A percentile compares a stretch with the other conserved stretches of the same genome.
Conservation (phyloP, 37 sponge, comb jelly and placozoan species). For the Halichondria panicea region DNA sequence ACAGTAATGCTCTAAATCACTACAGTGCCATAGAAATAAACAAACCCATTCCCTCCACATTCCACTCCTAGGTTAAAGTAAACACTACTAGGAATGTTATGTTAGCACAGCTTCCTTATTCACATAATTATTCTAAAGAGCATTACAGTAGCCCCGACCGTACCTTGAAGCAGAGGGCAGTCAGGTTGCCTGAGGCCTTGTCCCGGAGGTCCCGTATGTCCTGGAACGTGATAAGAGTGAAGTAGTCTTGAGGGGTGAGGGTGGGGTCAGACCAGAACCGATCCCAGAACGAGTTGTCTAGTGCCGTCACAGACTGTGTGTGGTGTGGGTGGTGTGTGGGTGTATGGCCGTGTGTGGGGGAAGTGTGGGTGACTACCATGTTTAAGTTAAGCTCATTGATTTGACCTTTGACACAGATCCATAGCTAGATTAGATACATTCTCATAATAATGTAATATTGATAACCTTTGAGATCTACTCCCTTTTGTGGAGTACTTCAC, state of each 20-base stretch:
- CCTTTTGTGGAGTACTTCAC: neutral
- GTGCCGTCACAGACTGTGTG: slow-evolving; percentile 65
- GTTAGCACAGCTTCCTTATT: too few species aligned
- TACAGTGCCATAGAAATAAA: too few species aligned
- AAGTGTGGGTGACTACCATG: neutral
- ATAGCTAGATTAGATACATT: neutral
- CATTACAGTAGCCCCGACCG: neutral
- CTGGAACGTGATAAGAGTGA: slow-evolving; percentile 65
- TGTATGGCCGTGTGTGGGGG: neutral
- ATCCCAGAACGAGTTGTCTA: slow-evolving; percentile 86
- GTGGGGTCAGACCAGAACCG: slow-evolving; percentile 83
- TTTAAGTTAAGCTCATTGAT: neutral
- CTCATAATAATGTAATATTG: neutral
- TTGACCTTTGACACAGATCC: neutral
- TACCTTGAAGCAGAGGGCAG: slow-evolving; percentile 95
- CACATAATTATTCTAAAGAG: neutral
- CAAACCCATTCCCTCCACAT: too few species aligned
- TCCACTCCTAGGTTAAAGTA: too few species aligned
- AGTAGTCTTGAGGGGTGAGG: slow-evolving; percentile 74
- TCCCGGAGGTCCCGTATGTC: slow-evolving; percentile 77
- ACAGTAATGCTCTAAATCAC: too few species aligned
- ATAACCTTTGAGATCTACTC: neutral
- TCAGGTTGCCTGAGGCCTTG: slow-evolving; percentile 89
- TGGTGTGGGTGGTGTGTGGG: neutral
- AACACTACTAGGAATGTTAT: too few species aligned